phyloP scores from a whole-genome alignment of 2,113 vertebrate genomes.

The Ptyas mucosa region DNA sequence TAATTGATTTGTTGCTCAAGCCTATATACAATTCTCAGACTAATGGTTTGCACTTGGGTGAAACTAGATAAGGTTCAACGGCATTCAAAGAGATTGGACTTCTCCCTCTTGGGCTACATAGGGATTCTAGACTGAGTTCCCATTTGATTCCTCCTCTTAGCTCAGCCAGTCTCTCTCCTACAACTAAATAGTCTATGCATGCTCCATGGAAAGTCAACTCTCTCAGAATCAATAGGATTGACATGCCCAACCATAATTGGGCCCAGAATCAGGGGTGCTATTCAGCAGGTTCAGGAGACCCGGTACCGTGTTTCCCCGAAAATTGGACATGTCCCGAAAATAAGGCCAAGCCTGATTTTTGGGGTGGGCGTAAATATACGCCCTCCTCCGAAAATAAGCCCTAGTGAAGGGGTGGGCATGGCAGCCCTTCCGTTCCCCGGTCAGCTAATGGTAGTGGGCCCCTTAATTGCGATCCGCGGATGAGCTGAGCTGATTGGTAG shows the following conservation, averaged over 20 bases:
- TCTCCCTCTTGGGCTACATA: background rate
- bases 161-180: background rate
- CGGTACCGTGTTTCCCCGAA: too few relatives aligned
- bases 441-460: too few relatives aligned
- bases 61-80: background rate
- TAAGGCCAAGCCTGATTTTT: too few relatives aligned
- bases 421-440: too few relatives aligned
- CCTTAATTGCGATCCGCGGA: too few relatives aligned
- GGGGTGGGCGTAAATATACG: too few relatives aligned
- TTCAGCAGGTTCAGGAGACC: too few relatives aligned
- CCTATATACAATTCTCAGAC: background rate
- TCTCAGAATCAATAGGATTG: background rate
- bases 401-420: too few relatives aligned
- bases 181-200: background rate
- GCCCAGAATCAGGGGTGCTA: background rate
- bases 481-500: too few relatives aligned
- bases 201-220: background rate
- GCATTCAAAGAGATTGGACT: background rate
- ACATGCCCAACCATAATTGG: background rate
- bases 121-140: background rate
- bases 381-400: too few relatives aligned
- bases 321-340: too few relatives aligned
- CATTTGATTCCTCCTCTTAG: background rate
- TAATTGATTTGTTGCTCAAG: background rate
- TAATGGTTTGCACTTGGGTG: background rate